These are phyloP conservation scores for Macrosteles quadrilineatus DNA, from an alignment of 1,140 invertebrate genomes.

Conservation along the genomic window DNA sequence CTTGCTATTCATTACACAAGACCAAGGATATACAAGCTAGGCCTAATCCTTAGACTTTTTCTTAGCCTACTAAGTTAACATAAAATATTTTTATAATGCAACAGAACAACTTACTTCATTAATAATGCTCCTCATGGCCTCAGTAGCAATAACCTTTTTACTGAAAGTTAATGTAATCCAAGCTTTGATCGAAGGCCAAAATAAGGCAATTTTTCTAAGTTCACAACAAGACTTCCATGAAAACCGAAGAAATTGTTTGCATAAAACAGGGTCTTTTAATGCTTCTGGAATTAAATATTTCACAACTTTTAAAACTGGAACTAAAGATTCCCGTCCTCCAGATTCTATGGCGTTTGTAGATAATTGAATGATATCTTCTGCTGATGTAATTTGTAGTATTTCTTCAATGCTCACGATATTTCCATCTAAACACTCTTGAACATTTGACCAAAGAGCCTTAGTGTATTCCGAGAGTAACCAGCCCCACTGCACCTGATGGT, in stretches of 20 bases:
- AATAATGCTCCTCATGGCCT: background rate
- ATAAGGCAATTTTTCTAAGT: slow-evolving; percentile 44
- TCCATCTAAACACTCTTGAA: background rate
- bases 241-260: slow-evolving; percentile 6
- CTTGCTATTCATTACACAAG: too few relatives aligned
- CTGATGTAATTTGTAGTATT: background rate
- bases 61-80: too few relatives aligned
- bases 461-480: slow-evolving; percentile 32
- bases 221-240: slow-evolving; percentile 35
- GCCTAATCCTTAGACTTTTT: too few relatives aligned
- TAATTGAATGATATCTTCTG: slow-evolving; percentile 32
- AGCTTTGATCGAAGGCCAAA: slow-evolving; percentile 42
- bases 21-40: too few relatives aligned
- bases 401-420: background rate
- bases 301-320: slow-evolving; percentile 34
- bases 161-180: slow-evolving; percentile 41
- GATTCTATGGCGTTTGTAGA: slow-evolving; percentile 39
- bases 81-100: too few relatives aligned
- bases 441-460: slow-evolving; percentile 31
- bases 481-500: slow-evolving; percentile 36
- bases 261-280: slow-evolving; percentile 6
- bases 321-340: slow-evolving; percentile 37
- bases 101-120: background rate
- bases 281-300: slow-evolving; percentile 25
- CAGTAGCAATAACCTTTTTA: slow-evolving; percentile 17